Conservation (phyloP, 2,113 vertebrate species). For the Budorcas taxicolor region DNA sequence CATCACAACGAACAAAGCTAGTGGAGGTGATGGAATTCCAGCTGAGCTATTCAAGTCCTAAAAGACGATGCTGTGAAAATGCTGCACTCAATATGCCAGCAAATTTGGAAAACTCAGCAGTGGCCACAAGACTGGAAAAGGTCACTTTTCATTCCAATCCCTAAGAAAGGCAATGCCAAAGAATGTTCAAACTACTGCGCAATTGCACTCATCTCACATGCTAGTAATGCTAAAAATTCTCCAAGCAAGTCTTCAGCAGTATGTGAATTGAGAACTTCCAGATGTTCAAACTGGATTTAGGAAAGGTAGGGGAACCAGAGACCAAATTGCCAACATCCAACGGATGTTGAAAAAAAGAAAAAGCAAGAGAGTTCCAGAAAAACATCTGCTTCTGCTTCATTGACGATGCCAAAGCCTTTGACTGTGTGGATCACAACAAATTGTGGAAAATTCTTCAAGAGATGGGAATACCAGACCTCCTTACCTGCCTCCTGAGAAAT, state of each 20-base stretch:
- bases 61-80: not conserved
- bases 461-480: not conserved
- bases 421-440: not conserved
- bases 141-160: not conserved
- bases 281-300: not conserved
- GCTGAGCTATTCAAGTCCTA: not conserved
- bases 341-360: fast-evolving
- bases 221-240: not conserved
- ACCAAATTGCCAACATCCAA: not conserved
- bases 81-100: not conserved
- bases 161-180: not conserved
- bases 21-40: not conserved
- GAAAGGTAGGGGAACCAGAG: not conserved
- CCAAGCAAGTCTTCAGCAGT: not conserved
- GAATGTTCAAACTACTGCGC: not conserved
- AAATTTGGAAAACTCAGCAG: not conserved
- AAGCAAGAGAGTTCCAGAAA: not conserved
- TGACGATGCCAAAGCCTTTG: not conserved
- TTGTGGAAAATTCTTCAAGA: not conserved
- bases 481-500: not conserved
- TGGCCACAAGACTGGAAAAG: not conserved
- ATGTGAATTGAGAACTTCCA: not conserved
- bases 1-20: not conserved
- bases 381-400: not conserved
- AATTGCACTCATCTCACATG: not conserved